These are phyloP conservation scores for Nasonia longicornis DNA, from an alignment of 1,140 invertebrate genomes.

Conservation along the genomic window DNA sequence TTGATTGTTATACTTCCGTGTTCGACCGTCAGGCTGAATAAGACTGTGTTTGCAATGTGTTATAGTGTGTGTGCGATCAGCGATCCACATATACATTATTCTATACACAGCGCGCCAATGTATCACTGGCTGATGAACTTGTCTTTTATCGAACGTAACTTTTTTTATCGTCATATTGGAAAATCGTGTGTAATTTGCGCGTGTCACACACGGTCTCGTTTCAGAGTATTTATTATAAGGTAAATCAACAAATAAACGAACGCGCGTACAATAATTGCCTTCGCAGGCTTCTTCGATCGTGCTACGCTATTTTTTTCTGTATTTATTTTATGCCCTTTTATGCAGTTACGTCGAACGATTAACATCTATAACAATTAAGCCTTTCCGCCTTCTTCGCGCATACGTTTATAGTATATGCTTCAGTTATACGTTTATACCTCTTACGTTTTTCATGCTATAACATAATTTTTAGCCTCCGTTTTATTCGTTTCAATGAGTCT, in stretches of 20 bases:
- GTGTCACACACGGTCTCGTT: not conserved
- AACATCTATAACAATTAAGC: constrained; percentile 48
- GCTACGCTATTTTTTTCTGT: not conserved
- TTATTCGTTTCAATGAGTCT: not conserved
- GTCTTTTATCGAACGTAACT: constrained; percentile 37
- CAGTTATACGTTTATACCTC: not conserved
- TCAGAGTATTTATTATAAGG: not conserved
- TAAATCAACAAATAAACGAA: not conserved
- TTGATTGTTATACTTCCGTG: constrained; percentile 23
- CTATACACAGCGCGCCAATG: constrained; percentile 14
- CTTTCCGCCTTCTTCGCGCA: not conserved
- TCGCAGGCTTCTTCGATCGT: constrained; percentile 37
- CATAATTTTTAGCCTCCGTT: not conserved
- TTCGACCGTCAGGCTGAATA: not conserved
- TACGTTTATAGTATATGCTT: constrained; percentile 25
- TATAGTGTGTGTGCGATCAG: not conserved
- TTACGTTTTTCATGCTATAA: not conserved
- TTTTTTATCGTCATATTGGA: constrained; percentile 3
- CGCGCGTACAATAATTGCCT: not conserved
- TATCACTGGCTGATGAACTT: constrained; percentile 18
- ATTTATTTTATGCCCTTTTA: constrained; percentile 28
- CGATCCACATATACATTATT: not conserved
- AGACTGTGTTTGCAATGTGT: not conserved
- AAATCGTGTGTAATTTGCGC: not conserved
- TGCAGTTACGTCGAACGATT: constrained; percentile 48